A percentile compares a stretch with the other conserved stretches of the same genome.
Conservation (phyloP, 2,797 vertebrate genomes). For the Poeciliopsis paucimaculata region DNA sequence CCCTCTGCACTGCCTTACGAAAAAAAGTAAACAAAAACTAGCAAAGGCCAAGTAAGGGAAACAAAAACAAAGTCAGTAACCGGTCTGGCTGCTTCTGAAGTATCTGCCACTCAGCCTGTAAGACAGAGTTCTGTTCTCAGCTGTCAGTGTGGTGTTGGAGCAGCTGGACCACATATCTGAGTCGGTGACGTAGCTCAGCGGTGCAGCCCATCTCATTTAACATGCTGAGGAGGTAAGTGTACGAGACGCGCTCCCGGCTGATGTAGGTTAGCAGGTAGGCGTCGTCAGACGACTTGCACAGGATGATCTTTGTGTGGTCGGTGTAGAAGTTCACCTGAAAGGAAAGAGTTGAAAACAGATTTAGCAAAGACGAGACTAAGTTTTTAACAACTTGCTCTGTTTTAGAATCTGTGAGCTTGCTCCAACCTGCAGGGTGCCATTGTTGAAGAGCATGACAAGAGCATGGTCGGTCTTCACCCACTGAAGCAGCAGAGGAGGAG, state of each 20-base stretch:
- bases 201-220: conserved; percentile 91
- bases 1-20: conserved; percentile 33
- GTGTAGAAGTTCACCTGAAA: conserved; percentile 96
- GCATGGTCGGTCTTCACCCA: conserved; percentile 98
- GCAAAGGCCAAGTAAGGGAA: conserved; percentile 42
- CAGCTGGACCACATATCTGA: conserved; percentile 90
- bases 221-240: conserved; percentile 90
- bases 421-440: conserved; percentile 91
- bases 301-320: conserved; percentile 96
- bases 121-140: conserved; percentile 61
- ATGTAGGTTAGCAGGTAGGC: conserved; percentile 94
- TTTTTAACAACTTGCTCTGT: not conserved
- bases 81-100: conserved; percentile 48
- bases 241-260: conserved; percentile 90
- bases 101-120: conserved; percentile 36
- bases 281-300: conserved; percentile 89
- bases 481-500: conserved; percentile 89
- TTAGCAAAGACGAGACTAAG: not conserved
- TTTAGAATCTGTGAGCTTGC: not conserved
- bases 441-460: conserved; percentile 97
- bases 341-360: not conserved
- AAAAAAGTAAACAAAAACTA: conserved; percentile 24
- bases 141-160: conserved; percentile 88
- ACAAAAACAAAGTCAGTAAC: conserved; percentile 30
- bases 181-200: conserved; percentile 87